Base-by-base conservation (phyloP, 2,888 invertebrate genomes). In the Epirrita christyi region DNA sequence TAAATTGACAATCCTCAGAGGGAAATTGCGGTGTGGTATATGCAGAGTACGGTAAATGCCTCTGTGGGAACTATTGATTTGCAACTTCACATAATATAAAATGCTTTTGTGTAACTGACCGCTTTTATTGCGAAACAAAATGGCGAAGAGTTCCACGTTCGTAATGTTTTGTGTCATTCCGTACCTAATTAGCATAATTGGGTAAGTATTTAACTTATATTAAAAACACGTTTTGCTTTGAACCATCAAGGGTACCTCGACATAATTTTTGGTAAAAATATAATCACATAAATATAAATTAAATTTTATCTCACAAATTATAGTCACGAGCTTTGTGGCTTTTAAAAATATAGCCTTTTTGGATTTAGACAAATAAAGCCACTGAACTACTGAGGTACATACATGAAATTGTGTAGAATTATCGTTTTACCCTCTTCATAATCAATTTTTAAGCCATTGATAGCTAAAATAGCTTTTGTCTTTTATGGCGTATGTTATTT, bases 301-400 rank as follows among this genome's bases (percentile, higher is more conserved):
- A n/a, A n/a, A n/a, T 14, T 14, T 37, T 37, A 44, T n/a, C 51
- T 44, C 37, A 38, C 44, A 37, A 29, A 52, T 52, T 45, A 38
- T 32, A 29, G 34, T 28, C 13, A 14, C 29, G 44, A 37, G 43
- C 15, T 44, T 43, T 41, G 41, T 27, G 36, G 15, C 21, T 42
- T 14, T 37, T 28, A 37, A 44, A 44, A 29, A 51, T 51, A 37
- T 40, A 14, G 40, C 37, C 21, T 50, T 28, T 36, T 36, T 36
- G 50, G 36, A 43, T 50, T 36, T 50, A 21, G 32, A 21, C 29
- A 14, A 28, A 21, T 27, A 41, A 41, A n/a, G 41, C 11, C 14
- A 38, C 8, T 14, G 7, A 38, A 21, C 32, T 7, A 32, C 32
- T 7, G 2, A 2, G 4, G 21, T 21, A 21, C 21, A 2, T 21